phyloP scores from a whole-genome alignment of 2,888 invertebrate species.

The Microchrysa polita region DNA sequence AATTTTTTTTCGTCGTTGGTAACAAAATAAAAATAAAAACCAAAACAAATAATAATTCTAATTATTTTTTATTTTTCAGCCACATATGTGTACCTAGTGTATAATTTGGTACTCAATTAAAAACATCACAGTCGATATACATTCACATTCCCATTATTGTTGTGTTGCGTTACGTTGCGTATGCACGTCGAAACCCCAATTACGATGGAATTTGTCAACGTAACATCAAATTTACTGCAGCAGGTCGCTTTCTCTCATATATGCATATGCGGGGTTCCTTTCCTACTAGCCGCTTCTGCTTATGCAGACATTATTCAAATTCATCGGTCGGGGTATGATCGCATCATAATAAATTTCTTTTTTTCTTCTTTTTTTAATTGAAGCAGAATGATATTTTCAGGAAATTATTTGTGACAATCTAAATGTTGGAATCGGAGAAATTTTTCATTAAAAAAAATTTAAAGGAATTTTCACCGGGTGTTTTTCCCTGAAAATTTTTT shows the following conservation, averaged over 20 bases:
- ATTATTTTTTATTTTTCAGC: not conserved
- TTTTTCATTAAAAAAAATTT: too few species aligned
- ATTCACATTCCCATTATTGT: too few species aligned
- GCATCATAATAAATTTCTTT: not conserved
- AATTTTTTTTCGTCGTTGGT: too few species aligned
- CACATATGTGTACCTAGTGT: not conserved
- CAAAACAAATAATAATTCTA: not conserved
- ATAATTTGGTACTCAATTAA: too few species aligned
- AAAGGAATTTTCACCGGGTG: too few species aligned
- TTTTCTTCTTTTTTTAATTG: slow-evolving; percentile 26
- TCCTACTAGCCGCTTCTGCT: too few species aligned
- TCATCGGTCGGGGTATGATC: too few species aligned
- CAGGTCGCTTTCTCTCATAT: too few species aligned
- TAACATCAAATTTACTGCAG: too few species aligned
- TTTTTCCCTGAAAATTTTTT: too few species aligned
- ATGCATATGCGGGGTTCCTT: not conserved
- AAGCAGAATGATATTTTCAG: slow-evolving; percentile 18
- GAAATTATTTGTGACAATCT: slow-evolving; percentile 23
- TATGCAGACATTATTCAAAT: too few species aligned
- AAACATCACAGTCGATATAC: not conserved
- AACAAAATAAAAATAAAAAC: not conserved
- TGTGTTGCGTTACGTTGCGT: too few species aligned
- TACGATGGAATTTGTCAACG: slow-evolving; percentile 34
- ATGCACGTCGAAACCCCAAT: not conserved
- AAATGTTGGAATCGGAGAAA: slow-evolving; percentile 19